Evolutionary conservation across 2,113 vertebrate species (phyloP).

Genomic region (Istiophorus platypterus): DNA sequence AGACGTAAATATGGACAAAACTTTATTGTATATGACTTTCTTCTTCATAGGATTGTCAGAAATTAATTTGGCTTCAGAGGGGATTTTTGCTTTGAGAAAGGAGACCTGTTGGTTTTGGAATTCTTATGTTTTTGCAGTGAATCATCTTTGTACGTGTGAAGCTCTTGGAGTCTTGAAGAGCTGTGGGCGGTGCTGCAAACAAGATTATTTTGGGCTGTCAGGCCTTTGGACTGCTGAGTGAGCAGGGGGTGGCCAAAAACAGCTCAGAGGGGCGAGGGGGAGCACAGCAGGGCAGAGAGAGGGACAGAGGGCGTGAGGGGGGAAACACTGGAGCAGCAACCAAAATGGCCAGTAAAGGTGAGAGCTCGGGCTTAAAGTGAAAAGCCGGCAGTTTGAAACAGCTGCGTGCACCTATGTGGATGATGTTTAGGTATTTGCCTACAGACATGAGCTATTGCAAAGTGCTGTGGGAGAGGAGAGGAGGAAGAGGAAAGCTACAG

Average conservation of each 20-base stretch:
- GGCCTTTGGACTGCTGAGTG: conserved; percentile 80
- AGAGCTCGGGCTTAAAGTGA: conserved; percentile 47
- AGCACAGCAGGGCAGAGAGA: conserved; percentile 46
- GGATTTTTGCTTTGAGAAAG: not conserved
- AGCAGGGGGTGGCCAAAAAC: conserved; percentile 81
- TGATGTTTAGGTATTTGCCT: not conserved
- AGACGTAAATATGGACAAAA: not conserved
- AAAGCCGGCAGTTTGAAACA: conserved; percentile 8
- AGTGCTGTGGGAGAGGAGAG: not conserved
- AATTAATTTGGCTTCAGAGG: not conserved
- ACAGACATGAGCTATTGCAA: not conserved
- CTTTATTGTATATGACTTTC: not conserved
- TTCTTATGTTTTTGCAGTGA: not conserved
- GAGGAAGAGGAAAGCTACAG: conserved; percentile 7
- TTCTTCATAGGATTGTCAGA: not conserved
- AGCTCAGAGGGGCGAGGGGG: conserved; percentile 70
- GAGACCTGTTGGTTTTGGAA: not conserved
- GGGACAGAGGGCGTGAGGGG: conserved; percentile 53
- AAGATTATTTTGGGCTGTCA: conserved; percentile 83
- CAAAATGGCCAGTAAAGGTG: conserved; percentile 85
- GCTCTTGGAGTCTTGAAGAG: conserved; percentile 52
- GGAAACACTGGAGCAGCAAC: conserved; percentile 46
- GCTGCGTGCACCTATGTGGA: not conserved
- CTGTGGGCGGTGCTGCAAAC: conserved; percentile 63
- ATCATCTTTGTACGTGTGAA: conserved; percentile 48